Percentiles rank a stretch among this genome's conserved stretches.
These are phyloP conservation scores for Fulmarus glacialis DNA, from an alignment of 2,113 vertebrate species.

Conservation along the genomic window DNA sequence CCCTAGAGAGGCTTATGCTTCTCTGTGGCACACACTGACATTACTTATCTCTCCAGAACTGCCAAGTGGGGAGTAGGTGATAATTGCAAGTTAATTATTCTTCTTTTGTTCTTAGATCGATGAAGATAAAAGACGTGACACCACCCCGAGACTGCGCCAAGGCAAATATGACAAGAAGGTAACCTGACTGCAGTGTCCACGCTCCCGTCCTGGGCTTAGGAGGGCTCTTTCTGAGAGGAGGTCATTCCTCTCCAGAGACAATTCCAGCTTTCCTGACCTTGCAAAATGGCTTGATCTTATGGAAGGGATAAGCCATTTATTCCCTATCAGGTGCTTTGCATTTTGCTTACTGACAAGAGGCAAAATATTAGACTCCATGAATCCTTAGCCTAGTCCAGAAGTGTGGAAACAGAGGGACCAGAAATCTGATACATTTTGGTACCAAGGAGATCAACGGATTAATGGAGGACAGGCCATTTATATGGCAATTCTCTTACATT, in stretches of 20 bases:
- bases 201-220: neutral
- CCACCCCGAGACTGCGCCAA: conserved; percentile 76
- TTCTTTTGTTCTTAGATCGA: conserved; percentile 85
- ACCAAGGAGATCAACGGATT: neutral
- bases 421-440: neutral
- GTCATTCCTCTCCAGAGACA: neutral
- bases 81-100: conserved; percentile 34
- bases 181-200: neutral
- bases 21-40: neutral
- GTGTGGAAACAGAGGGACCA: neutral
- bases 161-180: conserved; percentile 97
- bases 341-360: neutral
- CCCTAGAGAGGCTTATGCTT: neutral
- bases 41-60: neutral
- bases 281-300: neutral
- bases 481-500: neutral
- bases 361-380: neutral
- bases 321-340: neutral
- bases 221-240: neutral
- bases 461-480: neutral
- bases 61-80: neutral
- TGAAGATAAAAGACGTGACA: conserved; percentile 89
- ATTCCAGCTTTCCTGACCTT: neutral
- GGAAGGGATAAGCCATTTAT: neutral
- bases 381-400: neutral